Evolutionary conservation across 2,888 invertebrate genomes (phyloP).

Genomic region (Flabesymbios commensalis): DNA sequence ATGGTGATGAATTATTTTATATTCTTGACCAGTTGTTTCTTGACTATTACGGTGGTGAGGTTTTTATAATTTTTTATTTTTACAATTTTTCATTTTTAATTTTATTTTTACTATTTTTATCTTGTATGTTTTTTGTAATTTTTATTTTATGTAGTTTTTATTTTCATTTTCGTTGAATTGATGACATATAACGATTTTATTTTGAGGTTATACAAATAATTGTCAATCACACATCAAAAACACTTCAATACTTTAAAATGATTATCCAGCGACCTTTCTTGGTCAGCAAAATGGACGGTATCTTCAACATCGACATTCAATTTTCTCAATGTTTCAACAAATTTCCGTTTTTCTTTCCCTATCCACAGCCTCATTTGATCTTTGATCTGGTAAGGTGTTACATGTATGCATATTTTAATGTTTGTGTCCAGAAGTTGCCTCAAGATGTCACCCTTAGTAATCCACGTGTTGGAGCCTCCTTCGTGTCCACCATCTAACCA

Average conservation of each 20-base stretch:
- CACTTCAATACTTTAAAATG: slow-evolving; percentile 73
- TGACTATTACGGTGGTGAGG: too few relatives aligned
- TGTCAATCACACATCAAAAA: background rate
- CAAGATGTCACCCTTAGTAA: slow-evolving; percentile 75
- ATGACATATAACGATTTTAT: too few relatives aligned
- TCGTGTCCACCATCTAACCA: slow-evolving; percentile 92
- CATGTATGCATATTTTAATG: slow-evolving; percentile 76
- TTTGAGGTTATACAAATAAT: background rate
- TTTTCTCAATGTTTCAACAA: slow-evolving; percentile 71
- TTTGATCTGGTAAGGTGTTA: slow-evolving; percentile 87
- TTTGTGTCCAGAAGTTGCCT: slow-evolving; percentile 72
- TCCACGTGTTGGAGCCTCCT: slow-evolving; percentile 87
- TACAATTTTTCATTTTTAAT: too few relatives aligned
- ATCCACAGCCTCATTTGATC: slow-evolving; percentile 84
- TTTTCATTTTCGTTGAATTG: too few relatives aligned
- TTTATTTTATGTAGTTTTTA: too few relatives aligned
- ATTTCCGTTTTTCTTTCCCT: slow-evolving; percentile 78
- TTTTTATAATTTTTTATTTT: too few relatives aligned
- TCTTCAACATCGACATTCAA: slow-evolving; percentile 72
- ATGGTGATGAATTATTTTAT: too few relatives aligned
- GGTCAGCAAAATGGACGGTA: slow-evolving; percentile 69
- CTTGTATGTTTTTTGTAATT: too few relatives aligned
- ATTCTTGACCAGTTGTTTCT: too few relatives aligned
- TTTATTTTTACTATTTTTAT: too few relatives aligned
- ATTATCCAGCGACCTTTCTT: slow-evolving; percentile 68